phyloP scores from a whole-genome alignment of 2,888 invertebrate genomes.

The Drosophila prostipennis region DNA sequence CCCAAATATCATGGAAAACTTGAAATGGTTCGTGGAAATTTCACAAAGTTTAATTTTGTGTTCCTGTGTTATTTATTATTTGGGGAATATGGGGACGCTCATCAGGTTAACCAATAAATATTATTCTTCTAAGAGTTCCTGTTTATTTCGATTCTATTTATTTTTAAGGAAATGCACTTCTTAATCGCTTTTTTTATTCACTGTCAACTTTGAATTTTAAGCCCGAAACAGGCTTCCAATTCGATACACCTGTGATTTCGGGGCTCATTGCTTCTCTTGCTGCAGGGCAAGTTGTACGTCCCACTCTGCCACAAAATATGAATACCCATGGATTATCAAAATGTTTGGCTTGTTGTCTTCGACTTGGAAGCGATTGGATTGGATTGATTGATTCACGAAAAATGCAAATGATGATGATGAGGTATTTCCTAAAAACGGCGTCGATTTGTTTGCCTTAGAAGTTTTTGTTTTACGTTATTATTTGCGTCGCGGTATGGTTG shows the following conservation, averaged over 20 bases:
- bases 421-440: conserved; percentile 65
- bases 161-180: not conserved
- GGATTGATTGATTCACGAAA: conserved; percentile 75
- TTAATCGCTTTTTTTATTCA: not conserved
- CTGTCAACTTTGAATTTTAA: not conserved
- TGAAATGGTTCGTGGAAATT: no score
- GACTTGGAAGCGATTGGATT: conserved; percentile 53
- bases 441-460: conserved; percentile 50
- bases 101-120: not conserved
- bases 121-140: not conserved
- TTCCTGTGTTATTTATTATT: no score
- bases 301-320: conserved; percentile 16
- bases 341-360: conserved; percentile 43
- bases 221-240: not conserved
- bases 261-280: conserved; percentile 5
- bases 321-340: conserved; percentile 37
- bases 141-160: not conserved
- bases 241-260: conserved; percentile 4
- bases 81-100: no score
- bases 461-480: conserved; percentile 42
- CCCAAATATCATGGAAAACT: no score
- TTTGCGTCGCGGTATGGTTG: conserved; percentile 53
- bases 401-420: conserved; percentile 66
- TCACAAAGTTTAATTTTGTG: no score
- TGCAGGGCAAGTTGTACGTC: conserved; percentile 25